Evolutionary conservation across 2,113 vertebrate species (phyloP).

Genomic region (Neolamprologus cancellatus): DNA sequence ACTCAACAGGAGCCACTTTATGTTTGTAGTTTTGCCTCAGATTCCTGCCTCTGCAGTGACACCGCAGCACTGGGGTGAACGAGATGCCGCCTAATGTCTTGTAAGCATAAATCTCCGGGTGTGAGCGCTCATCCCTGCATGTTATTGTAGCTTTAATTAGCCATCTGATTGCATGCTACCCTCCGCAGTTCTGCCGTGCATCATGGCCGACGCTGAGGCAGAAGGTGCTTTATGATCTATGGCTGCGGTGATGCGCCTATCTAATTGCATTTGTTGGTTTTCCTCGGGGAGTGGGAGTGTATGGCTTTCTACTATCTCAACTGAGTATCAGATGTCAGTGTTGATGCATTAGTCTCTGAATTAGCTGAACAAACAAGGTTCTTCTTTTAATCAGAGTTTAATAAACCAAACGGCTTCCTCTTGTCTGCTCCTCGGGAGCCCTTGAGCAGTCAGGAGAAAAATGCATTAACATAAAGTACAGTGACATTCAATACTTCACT

Average conservation of each 20-base stretch:
- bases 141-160: slow-evolving; percentile 25
- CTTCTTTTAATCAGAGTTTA: slow-evolving; percentile 19
- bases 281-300: neutral
- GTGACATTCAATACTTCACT: slow-evolving; percentile 11
- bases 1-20: neutral
- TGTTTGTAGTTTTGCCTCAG: neutral
- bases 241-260: neutral
- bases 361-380: slow-evolving; percentile 23
- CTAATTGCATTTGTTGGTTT: slow-evolving; percentile 18
- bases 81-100: neutral
- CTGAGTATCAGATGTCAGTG: neutral
- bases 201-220: neutral
- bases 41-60: slow-evolving; percentile 8
- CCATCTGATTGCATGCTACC: slow-evolving; percentile 10
- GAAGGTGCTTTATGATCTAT: slow-evolving; percentile 33
- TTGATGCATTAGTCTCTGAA: slow-evolving; percentile 15
- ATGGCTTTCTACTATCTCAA: neutral
- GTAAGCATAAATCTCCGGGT: slow-evolving; percentile 1
- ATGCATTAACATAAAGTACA: neutral
- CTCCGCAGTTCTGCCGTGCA: neutral
- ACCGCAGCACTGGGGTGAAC: neutral
- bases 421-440: neutral
- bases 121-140: neutral
- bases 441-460: neutral
- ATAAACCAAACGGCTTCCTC: neutral